Base-by-base conservation (phyloP, 2,797 vertebrate species). In the Lacerta viridis region DNA sequence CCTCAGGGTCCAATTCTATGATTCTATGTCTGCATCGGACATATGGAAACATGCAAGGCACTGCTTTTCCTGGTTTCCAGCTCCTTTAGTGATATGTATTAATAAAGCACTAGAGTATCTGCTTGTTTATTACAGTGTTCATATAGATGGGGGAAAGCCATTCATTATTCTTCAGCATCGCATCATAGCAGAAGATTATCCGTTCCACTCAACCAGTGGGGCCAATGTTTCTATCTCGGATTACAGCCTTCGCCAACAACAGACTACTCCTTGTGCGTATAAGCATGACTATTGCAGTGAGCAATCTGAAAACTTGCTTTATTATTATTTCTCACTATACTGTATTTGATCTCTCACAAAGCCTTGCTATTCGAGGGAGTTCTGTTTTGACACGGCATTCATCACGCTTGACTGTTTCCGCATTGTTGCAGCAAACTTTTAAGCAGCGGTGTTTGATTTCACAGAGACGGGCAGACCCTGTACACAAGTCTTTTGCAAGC, bases 221-320 rank as follows among this genome's bases (percentile, higher is more conserved):
- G 55, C 66, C 59, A 6, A 55, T 46, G 46, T 87, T 69, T 75
- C 64, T 43, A 89, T 87, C 82, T 87, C 18, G 50, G 2, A 80
- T 64, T 93, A 71, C 83, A 87, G 27, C 83, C 74, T 15, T 64
- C 78, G 80, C 80, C 88, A 85, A 75, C 39, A 69, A 25, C n/a
- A 33, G 36, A 10, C 77, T 80, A 74, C 33, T 15, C 75, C 50
- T 83, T 89, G 29, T 8, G 75, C 76, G 72, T 33, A 1, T 23
- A 81, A 83, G 46, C 15, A 72, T 10, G 46, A 74, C 71, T 83
- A 68, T 2, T 36, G 18, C 29, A 46, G 36, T 66, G 71, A 85
- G 84, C 88, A 87, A 90, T 69, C 13, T 83, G 18, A 78, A 83
- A 61, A 50, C 80, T 84, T 36, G 33, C 68, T 66, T 92, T 83